Evolutionary conservation across 2,797 vertebrate genomes (phyloP).

Genomic region (Pseudomugil tenellus): DNA sequence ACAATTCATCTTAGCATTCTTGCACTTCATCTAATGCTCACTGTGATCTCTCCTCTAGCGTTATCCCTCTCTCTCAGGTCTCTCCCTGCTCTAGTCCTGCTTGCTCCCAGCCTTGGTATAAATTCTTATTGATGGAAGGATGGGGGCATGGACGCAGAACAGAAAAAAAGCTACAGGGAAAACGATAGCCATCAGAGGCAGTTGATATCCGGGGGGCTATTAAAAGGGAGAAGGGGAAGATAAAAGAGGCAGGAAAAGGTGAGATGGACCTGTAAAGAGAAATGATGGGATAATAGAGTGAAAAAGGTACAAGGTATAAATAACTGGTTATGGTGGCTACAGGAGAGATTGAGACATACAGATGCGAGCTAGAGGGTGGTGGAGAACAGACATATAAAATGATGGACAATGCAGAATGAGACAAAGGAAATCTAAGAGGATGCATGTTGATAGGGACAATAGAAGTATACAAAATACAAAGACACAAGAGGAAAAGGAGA

Average conservation of each 20-base stretch:
- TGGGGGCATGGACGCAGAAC: conserved; percentile 19
- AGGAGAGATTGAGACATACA: conserved; percentile 17
- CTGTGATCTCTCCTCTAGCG: conserved; percentile 30
- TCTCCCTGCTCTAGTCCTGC: conserved; percentile 20
- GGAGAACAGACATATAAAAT: conserved; percentile 14
- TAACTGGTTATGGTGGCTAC: conserved; percentile 57
- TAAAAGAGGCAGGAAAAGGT: conserved; percentile 54
- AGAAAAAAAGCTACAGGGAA: conserved; percentile 30
- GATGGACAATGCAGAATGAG: conserved; percentile 6
- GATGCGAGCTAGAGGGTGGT: conserved; percentile 8
- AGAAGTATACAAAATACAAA: conserved; percentile 1
- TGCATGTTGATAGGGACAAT: conserved; percentile 9
- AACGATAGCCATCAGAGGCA: conserved; percentile 52
- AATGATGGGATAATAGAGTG: conserved; percentile 68
- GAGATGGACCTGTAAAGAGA: conserved; percentile 63
- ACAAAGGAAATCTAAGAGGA: conserved; percentile 5
- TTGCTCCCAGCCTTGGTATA: conserved; percentile 41
- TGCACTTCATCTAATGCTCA: conserved; percentile 51
- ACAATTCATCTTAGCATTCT: conserved; percentile 53
- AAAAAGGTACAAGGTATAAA: conserved; percentile 57
- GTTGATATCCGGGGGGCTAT: conserved; percentile 56
- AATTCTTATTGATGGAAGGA: conserved; percentile 61
- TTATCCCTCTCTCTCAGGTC: conserved; percentile 19
- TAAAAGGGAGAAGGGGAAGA: conserved; percentile 62
- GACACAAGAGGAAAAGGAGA: neutral